Conservation (phyloP, 2,888 invertebrate genomes). For the Melanotus villosus region DNA sequence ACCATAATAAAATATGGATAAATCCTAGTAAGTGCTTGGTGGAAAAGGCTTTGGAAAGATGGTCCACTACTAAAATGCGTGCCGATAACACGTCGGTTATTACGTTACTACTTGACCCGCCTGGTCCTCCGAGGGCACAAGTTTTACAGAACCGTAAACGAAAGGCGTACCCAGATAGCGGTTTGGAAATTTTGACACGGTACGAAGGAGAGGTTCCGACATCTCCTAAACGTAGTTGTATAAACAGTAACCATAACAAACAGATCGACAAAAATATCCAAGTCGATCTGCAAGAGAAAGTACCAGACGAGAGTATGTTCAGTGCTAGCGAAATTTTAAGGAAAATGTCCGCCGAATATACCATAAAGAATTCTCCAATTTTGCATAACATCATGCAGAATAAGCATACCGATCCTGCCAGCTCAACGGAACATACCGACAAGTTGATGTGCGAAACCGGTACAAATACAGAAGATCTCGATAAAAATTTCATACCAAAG, state of each 20-base stretch:
- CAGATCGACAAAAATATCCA: slow-evolving; percentile 18
- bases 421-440: not conserved
- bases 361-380: slow-evolving; percentile 17
- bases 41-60: slow-evolving; percentile 82
- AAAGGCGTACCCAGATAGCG: slow-evolving; percentile 56
- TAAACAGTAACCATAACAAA: not conserved
- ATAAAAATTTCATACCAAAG: slow-evolving; percentile 57
- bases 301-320: not conserved
- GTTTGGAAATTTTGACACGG: slow-evolving; percentile 64
- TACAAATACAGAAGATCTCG: slow-evolving; percentile 30
- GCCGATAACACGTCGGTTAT: slow-evolving; percentile 98
- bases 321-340: slow-evolving; percentile 16
- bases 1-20: slow-evolving; percentile 74
- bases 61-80: slow-evolving; percentile 88
- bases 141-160: slow-evolving; percentile 69
- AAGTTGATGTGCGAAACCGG: slow-evolving; percentile 15
- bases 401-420: not conserved
- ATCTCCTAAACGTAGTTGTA: slow-evolving; percentile 25
- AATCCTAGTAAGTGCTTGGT: slow-evolving; percentile 95
- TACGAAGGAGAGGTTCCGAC: slow-evolving; percentile 47
- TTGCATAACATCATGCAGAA: slow-evolving; percentile 4
- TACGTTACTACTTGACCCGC: slow-evolving; percentile 91
- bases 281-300: not conserved
- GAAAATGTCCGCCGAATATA: slow-evolving; percentile 6
- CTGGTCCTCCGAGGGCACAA: slow-evolving; percentile 83